Evolutionary conservation across 1,140 invertebrate genomes (phyloP).

Genomic region (Aradophagus sp.): DNA sequence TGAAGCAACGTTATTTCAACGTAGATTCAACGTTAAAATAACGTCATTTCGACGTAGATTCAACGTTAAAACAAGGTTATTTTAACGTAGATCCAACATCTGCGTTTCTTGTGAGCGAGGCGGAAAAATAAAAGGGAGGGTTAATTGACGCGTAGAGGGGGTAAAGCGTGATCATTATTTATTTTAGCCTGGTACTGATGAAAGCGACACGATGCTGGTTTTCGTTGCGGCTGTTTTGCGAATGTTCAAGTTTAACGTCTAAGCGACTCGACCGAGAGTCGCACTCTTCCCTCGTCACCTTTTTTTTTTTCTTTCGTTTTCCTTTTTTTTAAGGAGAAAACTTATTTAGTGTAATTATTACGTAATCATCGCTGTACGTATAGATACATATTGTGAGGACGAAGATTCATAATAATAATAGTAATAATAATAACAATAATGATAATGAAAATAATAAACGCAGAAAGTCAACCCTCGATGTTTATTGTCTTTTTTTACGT

Average conservation of each 20-base stretch:
- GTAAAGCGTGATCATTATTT: slow-evolving; percentile 13
- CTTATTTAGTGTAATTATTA: slow-evolving; percentile 18
- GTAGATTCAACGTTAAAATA: no score
- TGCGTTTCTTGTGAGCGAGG: no score
- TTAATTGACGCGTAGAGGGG: no score
- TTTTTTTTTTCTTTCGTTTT: no score
- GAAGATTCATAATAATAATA: slow-evolving; percentile 5
- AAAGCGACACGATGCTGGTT: slow-evolving; percentile 34
- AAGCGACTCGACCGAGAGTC: slow-evolving; percentile 12
- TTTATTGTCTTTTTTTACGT: no score
- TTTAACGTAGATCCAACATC: no score
- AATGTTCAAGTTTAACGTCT: slow-evolving; percentile 6
- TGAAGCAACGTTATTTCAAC: no score
- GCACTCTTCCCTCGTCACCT: not conserved
- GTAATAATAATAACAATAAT: slow-evolving; percentile 33
- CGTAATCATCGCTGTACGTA: slow-evolving; percentile 3
- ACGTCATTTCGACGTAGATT: no score
- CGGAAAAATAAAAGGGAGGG: no score
- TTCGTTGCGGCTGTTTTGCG: slow-evolving; percentile 18
- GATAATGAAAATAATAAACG: no score
- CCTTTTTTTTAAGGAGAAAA: slow-evolving; percentile 21
- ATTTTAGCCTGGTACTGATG: slow-evolving; percentile 38
- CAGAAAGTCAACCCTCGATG: no score
- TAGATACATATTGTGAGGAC: slow-evolving; percentile 15
- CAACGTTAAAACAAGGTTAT: no score